Conservation (phyloP, 1,140 invertebrate genomes). For the Cydia strobilella region DNA sequence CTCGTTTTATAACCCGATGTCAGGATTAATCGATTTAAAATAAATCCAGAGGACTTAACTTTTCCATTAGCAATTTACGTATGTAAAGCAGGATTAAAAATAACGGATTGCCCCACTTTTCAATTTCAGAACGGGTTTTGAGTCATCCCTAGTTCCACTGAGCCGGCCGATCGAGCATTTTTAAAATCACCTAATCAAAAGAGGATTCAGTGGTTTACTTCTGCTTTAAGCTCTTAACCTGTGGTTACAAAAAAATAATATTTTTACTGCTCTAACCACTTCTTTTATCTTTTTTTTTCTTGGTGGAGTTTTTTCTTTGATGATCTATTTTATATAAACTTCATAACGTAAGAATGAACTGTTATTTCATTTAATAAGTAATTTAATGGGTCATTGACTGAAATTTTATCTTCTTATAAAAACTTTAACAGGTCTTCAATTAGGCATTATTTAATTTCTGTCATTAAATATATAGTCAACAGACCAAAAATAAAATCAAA, state of each 20-base stretch:
- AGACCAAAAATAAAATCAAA: too few species aligned
- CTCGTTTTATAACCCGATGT: neutral
- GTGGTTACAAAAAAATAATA: neutral
- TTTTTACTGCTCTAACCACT: neutral
- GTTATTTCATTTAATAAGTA: too few species aligned
- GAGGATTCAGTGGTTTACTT: neutral
- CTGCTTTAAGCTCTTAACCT: neutral
- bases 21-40: slow-evolving; percentile 52
- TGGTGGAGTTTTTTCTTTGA: too few species aligned
- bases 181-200: slow-evolving; percentile 24
- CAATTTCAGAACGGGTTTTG: slow-evolving; percentile 35
- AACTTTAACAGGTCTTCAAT: too few species aligned
- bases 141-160: slow-evolving; percentile 25
- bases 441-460: too few species aligned
- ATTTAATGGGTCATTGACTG: too few species aligned
- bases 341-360: too few species aligned
- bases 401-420: too few species aligned
- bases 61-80: slow-evolving; percentile 52
- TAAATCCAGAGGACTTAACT: slow-evolving; percentile 53
- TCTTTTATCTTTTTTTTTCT: too few species aligned
- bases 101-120: slow-evolving; percentile 37
- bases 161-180: slow-evolving; percentile 20
- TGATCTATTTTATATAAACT: too few species aligned
- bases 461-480: too few species aligned
- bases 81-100: slow-evolving; percentile 48